Percentiles rank a stretch among this genome's conserved stretches.
These are phyloP conservation scores for Solea solea DNA, from an alignment of 2,113 vertebrate genomes.

Conservation along the genomic window DNA sequence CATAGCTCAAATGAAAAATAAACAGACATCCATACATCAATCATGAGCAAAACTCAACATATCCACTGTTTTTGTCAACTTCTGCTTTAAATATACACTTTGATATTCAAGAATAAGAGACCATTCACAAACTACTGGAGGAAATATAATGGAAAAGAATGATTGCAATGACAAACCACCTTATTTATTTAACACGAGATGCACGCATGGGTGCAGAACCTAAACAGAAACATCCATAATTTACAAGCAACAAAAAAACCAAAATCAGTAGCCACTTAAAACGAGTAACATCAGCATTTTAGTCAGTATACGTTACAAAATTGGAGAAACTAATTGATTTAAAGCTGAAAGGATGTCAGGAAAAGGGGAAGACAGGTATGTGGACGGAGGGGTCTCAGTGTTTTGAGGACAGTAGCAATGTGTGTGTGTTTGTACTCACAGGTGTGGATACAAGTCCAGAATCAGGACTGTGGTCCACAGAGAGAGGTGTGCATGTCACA, in stretches of 20 bases:
- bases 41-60: too few species aligned
- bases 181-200: too few species aligned
- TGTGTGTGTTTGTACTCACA: conserved; percentile 78
- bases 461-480: conserved; percentile 76
- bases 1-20: too few species aligned
- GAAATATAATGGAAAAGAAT: too few species aligned
- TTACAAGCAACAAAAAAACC: neutral
- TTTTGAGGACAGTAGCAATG: neutral
- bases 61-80: too few species aligned
- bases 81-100: too few species aligned
- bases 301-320: too few species aligned
- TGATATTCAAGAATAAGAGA: too few species aligned
- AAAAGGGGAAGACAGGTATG: neutral
- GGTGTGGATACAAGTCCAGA: conserved; percentile 83
- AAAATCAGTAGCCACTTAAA: neutral
- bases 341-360: conserved; percentile 9
- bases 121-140: too few species aligned
- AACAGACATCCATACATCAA: too few species aligned
- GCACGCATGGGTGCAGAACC: neutral
- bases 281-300: too few species aligned
- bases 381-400: conserved; percentile 3
- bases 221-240: neutral
- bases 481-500: conserved; percentile 66
- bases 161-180: too few species aligned
- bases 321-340: neutral